A percentile compares a stretch with the other conserved stretches of the same genome.
Conservation (phyloP, 1,140 invertebrate species). For the Melipona quadrifasciata region DNA sequence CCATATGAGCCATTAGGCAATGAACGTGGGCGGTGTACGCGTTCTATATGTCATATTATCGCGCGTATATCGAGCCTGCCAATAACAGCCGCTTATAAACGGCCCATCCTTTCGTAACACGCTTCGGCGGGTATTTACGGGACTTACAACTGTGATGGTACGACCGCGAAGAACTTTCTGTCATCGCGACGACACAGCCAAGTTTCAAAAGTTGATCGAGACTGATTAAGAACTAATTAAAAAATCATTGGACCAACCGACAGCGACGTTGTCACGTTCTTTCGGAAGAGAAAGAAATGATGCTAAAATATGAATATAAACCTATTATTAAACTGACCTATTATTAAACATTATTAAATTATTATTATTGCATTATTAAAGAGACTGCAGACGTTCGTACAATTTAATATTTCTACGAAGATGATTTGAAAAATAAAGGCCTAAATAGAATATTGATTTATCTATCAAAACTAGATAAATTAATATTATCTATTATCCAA, state of each 20-base stretch:
- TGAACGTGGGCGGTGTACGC: conserved; percentile 52
- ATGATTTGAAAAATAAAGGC: no score
- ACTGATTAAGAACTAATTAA: background rate
- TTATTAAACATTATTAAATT: no score
- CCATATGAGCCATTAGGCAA: conserved; percentile 67
- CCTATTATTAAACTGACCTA: no score
- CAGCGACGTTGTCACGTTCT: no score
- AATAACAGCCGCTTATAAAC: conserved; percentile 68
- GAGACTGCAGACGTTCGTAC: no score
- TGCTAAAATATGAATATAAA: no score
- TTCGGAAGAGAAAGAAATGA: no score
- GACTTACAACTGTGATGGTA: conserved; percentile 49
- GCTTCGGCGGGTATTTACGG: conserved; percentile 41
- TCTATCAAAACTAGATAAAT: no score
- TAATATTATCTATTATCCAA: no score
- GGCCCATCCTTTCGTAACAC: conserved; percentile 64
- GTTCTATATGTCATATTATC: conserved; percentile 67
- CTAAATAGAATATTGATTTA: no score
- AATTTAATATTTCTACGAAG: no score
- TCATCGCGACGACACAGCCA: background rate
- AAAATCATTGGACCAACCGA: background rate
- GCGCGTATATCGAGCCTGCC: conserved; percentile 64
- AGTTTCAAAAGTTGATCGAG: background rate
- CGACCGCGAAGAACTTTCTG: background rate
- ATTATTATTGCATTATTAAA: no score